phyloP scores from a whole-genome alignment of 2,888 invertebrate species.

The Baronia brevicornis region DNA sequence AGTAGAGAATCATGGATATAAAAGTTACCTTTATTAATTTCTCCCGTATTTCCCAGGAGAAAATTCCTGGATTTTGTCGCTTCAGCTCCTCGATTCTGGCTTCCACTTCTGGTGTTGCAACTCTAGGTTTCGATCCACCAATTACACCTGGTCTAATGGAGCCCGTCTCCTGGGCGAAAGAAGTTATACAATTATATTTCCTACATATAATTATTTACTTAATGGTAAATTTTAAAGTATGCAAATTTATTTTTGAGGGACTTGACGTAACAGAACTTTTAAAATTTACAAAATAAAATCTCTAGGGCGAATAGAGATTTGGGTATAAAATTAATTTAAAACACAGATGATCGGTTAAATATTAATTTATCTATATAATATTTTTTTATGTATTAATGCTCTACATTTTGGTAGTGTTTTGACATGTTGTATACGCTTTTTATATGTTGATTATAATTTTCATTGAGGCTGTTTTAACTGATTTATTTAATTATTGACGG shows the following conservation, averaged over 20 bases:
- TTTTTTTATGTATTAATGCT: too few relatives aligned
- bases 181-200: conserved; percentile 19
- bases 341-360: neutral
- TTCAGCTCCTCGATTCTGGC: conserved; percentile 92
- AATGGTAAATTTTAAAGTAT: too few relatives aligned
- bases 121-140: conserved; percentile 94
- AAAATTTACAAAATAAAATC: too few relatives aligned
- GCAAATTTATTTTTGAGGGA: too few relatives aligned
- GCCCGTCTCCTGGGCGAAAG: conserved; percentile 86
- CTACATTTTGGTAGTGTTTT: too few relatives aligned
- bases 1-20: neutral
- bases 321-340: conserved; percentile 11
- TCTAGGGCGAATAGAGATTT: too few relatives aligned
- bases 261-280: too few relatives aligned
- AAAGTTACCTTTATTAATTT: conserved; percentile 85
- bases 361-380: neutral
- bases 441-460: too few relatives aligned
- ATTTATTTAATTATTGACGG: too few relatives aligned
- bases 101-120: conserved; percentile 95
- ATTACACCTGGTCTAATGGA: conserved; percentile 96
- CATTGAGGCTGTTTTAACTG: too few relatives aligned
- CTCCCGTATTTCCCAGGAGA: conserved; percentile 96
- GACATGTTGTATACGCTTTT: neutral
- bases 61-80: conserved; percentile 94
- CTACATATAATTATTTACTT: too few relatives aligned